phyloP scores from a whole-genome alignment of 2,797 vertebrate species.

The Siniperca undulata region DNA sequence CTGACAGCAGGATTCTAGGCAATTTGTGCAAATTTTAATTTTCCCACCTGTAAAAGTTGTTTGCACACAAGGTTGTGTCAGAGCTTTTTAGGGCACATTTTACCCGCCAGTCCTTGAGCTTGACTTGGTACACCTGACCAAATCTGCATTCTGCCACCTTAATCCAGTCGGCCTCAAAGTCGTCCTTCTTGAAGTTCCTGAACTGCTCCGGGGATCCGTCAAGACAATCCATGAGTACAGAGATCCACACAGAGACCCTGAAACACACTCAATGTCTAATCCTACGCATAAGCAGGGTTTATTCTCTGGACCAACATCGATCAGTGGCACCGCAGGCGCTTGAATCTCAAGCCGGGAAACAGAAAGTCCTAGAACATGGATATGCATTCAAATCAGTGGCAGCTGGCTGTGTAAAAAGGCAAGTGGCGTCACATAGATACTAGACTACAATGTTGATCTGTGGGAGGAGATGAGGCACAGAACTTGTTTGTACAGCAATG shows the following conservation, averaged over 20 bases:
- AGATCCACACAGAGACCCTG: slow-evolving; percentile 19
- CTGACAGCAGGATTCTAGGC: background rate
- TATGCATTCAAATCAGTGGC: background rate
- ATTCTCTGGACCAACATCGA: slow-evolving; percentile 49
- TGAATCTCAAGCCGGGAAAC: background rate
- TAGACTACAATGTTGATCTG: slow-evolving; percentile 2
- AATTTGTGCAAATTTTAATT: background rate
- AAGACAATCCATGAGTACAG: slow-evolving; percentile 63
- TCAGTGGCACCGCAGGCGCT: slow-evolving; percentile 25
- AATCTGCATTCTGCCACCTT: slow-evolving; percentile 87
- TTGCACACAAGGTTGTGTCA: slow-evolving; percentile 54
- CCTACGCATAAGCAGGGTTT: slow-evolving; percentile 51
- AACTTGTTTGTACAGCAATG: slow-evolving; percentile 72
- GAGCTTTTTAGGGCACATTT: slow-evolving; percentile 87
- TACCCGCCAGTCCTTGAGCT: slow-evolving; percentile 85
- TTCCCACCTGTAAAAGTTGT: slow-evolving; percentile 81
- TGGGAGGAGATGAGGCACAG: slow-evolving; percentile 60
- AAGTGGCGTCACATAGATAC: slow-evolving; percentile 18
- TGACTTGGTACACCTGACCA: slow-evolving; percentile 88
- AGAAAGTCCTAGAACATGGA: slow-evolving; percentile 23
- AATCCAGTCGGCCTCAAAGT: slow-evolving; percentile 90
- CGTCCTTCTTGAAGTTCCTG: slow-evolving; percentile 84
- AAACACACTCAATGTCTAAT: slow-evolving; percentile 40
- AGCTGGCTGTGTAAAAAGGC: slow-evolving; percentile 24
- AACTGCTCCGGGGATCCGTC: slow-evolving; percentile 58